phyloP scores from a whole-genome alignment of 2,888 invertebrate species.

The Dioctria rufipes region DNA sequence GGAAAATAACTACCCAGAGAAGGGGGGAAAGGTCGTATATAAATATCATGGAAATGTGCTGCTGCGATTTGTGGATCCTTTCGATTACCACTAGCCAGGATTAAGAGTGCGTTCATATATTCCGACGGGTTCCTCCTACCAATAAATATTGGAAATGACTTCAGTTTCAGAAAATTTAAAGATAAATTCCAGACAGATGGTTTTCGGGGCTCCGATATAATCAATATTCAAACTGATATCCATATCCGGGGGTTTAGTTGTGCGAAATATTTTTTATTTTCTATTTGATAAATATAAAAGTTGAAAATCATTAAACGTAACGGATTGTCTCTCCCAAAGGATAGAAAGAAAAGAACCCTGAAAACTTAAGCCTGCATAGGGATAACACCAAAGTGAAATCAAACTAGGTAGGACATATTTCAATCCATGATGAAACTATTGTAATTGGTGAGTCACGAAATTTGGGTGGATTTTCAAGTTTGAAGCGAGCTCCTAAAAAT shows the following conservation, averaged over 20 bases:
- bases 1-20: slow-evolving; percentile 26
- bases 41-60: slow-evolving; percentile 52
- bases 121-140: slow-evolving; percentile 21
- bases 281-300: too few species aligned
- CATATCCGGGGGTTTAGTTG: not conserved
- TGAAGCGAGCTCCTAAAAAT: too few species aligned
- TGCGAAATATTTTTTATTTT: too few species aligned
- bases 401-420: too few species aligned
- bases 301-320: too few species aligned
- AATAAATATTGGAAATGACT: slow-evolving; percentile 48
- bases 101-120: slow-evolving; percentile 49
- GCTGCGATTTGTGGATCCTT: slow-evolving; percentile 46
- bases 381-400: too few species aligned
- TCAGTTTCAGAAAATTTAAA: slow-evolving; percentile 33
- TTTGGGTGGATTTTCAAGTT: too few species aligned
- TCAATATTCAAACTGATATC: slow-evolving; percentile 21
- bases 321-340: too few species aligned
- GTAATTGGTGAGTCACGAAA: too few species aligned
- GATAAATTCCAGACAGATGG: slow-evolving; percentile 46
- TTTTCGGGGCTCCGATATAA: slow-evolving; percentile 10
- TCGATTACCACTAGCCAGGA: slow-evolving; percentile 42
- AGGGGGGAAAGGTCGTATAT: slow-evolving; percentile 14
- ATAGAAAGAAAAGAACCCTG: too few species aligned
- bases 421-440: too few species aligned
- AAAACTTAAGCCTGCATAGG: too few species aligned